Evolutionary conservation across 2,888 invertebrate genomes (phyloP).

Genomic region (Polymixis flavicincta): DNA sequence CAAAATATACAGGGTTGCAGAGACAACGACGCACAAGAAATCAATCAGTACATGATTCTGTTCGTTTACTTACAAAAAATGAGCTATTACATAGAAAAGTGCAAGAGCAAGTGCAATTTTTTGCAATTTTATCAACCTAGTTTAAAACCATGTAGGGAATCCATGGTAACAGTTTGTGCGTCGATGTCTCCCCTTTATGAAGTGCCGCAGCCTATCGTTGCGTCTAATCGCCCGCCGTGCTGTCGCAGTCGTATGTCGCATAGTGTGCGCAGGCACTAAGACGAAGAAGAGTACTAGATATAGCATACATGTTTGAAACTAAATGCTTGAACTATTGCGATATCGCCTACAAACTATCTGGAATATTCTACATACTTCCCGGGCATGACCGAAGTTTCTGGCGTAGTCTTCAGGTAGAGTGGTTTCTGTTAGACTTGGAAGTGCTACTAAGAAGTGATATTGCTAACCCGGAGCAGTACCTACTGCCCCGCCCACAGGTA

Average conservation of each 20-base stretch:
- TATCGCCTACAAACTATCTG: constrained; percentile 16
- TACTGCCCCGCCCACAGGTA: no score
- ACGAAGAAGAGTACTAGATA: background rate
- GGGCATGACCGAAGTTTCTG: constrained; percentile 16
- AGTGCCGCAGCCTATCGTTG: background rate
- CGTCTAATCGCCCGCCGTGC: no score
- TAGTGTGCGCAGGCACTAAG: background rate
- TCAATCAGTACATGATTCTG: no score
- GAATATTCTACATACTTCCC: constrained; percentile 6
- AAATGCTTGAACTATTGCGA: constrained; percentile 14
- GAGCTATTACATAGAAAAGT: no score
- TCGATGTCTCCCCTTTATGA: no score
- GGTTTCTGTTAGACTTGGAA: background rate
- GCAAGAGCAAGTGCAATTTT: no score
- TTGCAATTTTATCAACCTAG: no score
- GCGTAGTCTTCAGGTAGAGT: constrained; percentile 4
- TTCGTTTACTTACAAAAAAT: no score
- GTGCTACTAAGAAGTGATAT: constrained; percentile 1
- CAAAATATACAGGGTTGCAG: no score
- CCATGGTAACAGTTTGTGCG: no score
- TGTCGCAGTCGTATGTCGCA: background rate
- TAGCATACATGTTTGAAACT: constrained; percentile 1
- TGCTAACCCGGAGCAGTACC: background rate
- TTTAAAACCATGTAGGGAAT: no score
- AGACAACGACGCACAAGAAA: no score